A percentile compares a stretch with the other conserved stretches of the same genome.
phyloP scores from a whole-genome alignment of 2,888 invertebrate species.

The Odontocolon sp. region DNA sequence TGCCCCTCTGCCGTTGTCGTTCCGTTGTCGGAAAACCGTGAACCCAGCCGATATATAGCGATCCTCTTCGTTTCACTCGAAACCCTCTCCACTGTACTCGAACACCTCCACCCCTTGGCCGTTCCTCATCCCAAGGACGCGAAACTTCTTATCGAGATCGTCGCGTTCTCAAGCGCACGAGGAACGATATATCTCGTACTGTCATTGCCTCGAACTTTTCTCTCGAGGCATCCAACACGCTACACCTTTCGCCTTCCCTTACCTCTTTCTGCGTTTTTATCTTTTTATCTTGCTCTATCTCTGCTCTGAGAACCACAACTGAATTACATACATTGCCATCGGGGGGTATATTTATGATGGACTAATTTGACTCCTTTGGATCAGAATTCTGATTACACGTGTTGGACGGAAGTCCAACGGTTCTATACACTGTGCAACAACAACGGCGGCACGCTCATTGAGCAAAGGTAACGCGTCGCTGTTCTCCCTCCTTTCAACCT shows the following conservation, averaged over 20 bases:
- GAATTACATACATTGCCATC: too few relatives aligned
- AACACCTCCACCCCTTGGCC: slow-evolving; percentile 79
- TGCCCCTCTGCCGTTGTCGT: not conserved
- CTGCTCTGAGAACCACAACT: too few relatives aligned
- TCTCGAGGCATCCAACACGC: not conserved
- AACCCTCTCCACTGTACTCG: slow-evolving; percentile 47
- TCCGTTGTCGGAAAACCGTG: not conserved
- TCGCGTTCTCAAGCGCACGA: slow-evolving; percentile 24
- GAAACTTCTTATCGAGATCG: slow-evolving; percentile 70
- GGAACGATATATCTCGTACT: slow-evolving; percentile 55
- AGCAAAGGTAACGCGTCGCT: slow-evolving; percentile 47
- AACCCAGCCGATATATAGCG: slow-evolving; percentile 4
- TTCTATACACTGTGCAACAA: not conserved
- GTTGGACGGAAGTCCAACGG: not conserved
- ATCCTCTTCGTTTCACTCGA: slow-evolving; percentile 5
- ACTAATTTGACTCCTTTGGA: too few relatives aligned
- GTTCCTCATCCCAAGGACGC: slow-evolving; percentile 77
- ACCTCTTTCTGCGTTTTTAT: slow-evolving; percentile 1
- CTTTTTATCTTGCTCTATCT: too few relatives aligned
- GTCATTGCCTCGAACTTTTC: slow-evolving; percentile 50
- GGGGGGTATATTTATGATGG: too few relatives aligned
- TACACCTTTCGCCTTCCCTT: not conserved
- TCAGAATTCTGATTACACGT: too few relatives aligned
- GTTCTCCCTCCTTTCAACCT: not conserved
- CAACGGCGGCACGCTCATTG: slow-evolving; percentile 35